phyloP scores from a whole-genome alignment of 2,888 invertebrate species.

The Craniophora ligustri region DNA sequence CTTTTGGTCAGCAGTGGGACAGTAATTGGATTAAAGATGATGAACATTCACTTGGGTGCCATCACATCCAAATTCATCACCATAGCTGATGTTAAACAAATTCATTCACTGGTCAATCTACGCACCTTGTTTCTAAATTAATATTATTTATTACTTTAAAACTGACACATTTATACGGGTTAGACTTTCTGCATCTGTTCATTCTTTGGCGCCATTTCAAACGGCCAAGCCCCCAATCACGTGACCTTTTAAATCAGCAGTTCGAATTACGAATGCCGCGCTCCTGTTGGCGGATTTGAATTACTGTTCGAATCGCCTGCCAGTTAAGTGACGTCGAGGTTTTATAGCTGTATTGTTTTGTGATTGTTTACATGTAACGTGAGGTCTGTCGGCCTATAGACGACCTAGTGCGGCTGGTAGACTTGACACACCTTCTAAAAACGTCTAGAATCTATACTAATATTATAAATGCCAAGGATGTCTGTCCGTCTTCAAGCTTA shows the following conservation, averaged over 20 bases:
- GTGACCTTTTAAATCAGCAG: constrained; percentile 58
- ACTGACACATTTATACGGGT: not conserved
- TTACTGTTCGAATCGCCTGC: constrained; percentile 45
- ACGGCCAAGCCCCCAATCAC: constrained; percentile 71
- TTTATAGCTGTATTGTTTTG: not conserved
- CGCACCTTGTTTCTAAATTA: too few species aligned
- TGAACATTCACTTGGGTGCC: too few species aligned
- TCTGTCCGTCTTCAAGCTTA: too few species aligned
- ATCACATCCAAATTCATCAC: too few species aligned
- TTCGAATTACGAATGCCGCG: constrained; percentile 52
- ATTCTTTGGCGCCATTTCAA: constrained; percentile 18
- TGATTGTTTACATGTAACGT: not conserved
- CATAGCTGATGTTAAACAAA: too few species aligned
- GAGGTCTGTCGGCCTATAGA: not conserved
- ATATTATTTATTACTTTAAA: too few species aligned
- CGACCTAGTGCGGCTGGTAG: not conserved
- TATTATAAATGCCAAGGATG: too few species aligned
- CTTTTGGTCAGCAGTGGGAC: too few species aligned
- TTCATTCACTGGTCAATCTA: too few species aligned
- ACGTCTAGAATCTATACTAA: too few species aligned
- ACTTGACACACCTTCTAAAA: too few species aligned
- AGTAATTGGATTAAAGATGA: too few species aligned
- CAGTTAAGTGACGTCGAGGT: constrained; percentile 12
- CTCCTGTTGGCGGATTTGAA: constrained; percentile 57
- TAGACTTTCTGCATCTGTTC: constrained; percentile 8